These are phyloP conservation scores for Aphelenchoides fujianensis DNA, from an alignment of 1,140 invertebrate genomes.

Conservation along the genomic window DNA sequence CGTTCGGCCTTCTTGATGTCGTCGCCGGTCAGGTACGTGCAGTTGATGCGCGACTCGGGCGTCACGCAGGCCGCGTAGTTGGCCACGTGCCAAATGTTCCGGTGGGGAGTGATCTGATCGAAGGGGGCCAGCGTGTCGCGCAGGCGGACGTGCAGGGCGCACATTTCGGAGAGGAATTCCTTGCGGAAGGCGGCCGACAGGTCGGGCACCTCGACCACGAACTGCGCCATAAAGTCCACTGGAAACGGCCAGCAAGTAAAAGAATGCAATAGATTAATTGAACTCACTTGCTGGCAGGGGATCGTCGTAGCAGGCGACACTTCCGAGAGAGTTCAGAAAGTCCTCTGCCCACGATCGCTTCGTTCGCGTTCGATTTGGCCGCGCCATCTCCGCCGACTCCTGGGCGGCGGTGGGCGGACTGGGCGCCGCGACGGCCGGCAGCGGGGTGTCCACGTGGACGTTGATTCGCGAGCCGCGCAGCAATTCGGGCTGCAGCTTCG, in stretches of 20 bases:
- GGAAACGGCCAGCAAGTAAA: constrained; percentile 21
- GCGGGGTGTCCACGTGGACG: neutral
- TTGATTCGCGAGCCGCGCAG: constrained; percentile 33
- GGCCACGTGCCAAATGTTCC: constrained; percentile 55
- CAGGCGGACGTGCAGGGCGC: constrained; percentile 47
- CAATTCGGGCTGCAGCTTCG: constrained; percentile 44
- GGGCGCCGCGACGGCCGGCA: neutral
- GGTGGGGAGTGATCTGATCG: constrained; percentile 46
- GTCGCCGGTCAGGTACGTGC: constrained; percentile 39
- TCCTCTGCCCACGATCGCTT: constrained; percentile 58
- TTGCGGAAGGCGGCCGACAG: constrained; percentile 45
- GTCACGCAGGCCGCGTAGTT: constrained; percentile 56
- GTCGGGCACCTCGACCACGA: constrained; percentile 48
- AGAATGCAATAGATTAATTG: neutral
- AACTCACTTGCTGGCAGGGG: constrained; percentile 59
- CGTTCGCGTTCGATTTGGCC: constrained; percentile 6
- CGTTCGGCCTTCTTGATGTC: constrained; percentile 16
- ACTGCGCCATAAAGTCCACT: constrained; percentile 61
- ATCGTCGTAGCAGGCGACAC: constrained; percentile 53
- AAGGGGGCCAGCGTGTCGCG: constrained; percentile 32
- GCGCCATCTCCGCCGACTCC: no score
- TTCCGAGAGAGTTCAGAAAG: constrained; percentile 47
- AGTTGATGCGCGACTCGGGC: constrained; percentile 49
- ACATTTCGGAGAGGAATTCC: constrained; percentile 49
- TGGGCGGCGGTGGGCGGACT: no score